These are phyloP conservation scores for Oreochromis grahami DNA, from an alignment of 2,797 vertebrate species.

Conservation along the genomic window DNA sequence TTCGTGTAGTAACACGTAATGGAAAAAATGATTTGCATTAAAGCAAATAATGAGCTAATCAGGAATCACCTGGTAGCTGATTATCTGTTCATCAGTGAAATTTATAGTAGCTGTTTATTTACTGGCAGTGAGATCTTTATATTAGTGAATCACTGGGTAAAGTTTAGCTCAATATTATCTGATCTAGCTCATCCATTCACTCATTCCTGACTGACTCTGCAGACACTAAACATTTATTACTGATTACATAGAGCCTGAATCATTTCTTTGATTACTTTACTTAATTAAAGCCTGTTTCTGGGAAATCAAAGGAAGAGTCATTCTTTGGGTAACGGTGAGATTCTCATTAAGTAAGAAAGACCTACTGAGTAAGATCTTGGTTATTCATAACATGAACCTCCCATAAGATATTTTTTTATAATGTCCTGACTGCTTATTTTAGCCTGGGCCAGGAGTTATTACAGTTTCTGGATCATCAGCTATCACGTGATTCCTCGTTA, in stretches of 20 bases:
- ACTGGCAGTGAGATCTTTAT: neutral
- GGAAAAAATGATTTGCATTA: neutral
- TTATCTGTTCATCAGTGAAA: neutral
- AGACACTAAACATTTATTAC: neutral
- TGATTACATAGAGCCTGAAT: neutral
- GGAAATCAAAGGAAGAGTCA: neutral
- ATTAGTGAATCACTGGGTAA: neutral
- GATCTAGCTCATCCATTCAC: neutral
- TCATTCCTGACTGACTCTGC: neutral
- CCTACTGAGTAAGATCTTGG: neutral
- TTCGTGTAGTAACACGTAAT: neutral
- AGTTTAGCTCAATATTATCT: neutral
- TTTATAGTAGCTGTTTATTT: neutral
- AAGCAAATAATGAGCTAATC: neutral
- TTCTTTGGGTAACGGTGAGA: neutral
- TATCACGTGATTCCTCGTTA: neutral
- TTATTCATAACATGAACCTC: neutral
- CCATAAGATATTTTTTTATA: neutral
- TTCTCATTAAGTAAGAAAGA: neutral
- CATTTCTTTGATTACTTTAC: neutral
- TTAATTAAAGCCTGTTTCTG: neutral
- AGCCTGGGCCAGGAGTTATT: neutral
- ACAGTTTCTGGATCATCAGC: neutral
- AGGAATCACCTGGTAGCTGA: neutral
- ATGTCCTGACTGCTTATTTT: neutral